Conservation (phyloP, 2,113 vertebrate species). For the Boleophthalmus pectinirostris region DNA sequence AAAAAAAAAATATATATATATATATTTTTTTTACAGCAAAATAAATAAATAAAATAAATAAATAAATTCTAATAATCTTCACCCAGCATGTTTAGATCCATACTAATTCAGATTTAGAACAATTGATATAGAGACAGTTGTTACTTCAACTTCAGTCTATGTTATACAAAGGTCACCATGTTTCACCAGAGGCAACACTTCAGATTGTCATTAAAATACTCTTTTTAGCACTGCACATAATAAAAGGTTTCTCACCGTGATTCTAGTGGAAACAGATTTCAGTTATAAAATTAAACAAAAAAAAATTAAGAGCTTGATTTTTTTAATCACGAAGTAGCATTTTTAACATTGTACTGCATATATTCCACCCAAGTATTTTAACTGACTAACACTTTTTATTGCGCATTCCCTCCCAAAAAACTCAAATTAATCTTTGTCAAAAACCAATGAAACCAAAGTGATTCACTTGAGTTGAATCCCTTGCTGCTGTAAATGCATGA, state of each 20-base stretch:
- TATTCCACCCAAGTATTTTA: slow-evolving; percentile 40
- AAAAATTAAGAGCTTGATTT: neutral
- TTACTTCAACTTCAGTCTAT: neutral
- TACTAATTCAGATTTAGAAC: neutral
- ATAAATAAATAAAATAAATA: neutral
- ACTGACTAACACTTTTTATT: slow-evolving; percentile 32
- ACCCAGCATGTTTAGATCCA: neutral
- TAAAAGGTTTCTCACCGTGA: slow-evolving; percentile 27
- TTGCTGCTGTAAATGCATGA: slow-evolving; percentile 44
- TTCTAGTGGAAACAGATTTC: slow-evolving; percentile 45
- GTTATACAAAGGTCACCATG: neutral
- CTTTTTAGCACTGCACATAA: slow-evolving; percentile 36
- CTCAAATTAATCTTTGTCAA: slow-evolving; percentile 36
- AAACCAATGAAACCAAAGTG: slow-evolving; percentile 57
- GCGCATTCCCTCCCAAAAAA: slow-evolving; percentile 23
- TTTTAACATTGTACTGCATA: neutral
- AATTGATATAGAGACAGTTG: neutral
- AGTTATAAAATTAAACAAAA: slow-evolving; percentile 43
- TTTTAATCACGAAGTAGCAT: neutral
- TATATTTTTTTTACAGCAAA: neutral
- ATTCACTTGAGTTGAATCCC: slow-evolving; percentile 43
- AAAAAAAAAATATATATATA: too few species aligned
- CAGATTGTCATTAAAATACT: slow-evolving; percentile 33
- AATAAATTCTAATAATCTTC: too few species aligned
- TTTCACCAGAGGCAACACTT: slow-evolving; percentile 8